Base-by-base conservation (phyloP, 2,113 vertebrate genomes). In the Callopanchax toddi region DNA sequence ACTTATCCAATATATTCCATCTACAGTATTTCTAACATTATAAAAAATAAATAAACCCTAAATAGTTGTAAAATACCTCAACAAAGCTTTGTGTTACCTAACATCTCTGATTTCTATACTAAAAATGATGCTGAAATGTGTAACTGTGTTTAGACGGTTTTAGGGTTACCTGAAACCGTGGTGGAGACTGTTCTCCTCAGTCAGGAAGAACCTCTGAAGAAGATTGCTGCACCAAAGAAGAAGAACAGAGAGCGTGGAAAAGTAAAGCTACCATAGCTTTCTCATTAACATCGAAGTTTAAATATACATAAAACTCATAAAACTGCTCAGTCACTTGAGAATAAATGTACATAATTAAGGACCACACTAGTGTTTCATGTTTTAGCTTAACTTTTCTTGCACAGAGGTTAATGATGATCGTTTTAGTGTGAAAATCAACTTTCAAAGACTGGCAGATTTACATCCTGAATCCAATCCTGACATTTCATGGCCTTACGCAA, bases 221-320 rank as follows among this genome's bases (percentile, higher is more conserved):
- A 89, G 75, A 82, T 21, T 37, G 66, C 82, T 17, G 89, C 78
- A 60, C 85, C 91, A 18, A 93, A 86, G 81, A 93, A 83, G 80
- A 92, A 89, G 76, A 86, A 89, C 71, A 83, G 74, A 61, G 90
- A 91, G 5, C 88, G 80, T 29, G 90, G 81, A 49, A 93, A 92
- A 92, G 91, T 93, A 87, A 78, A 32, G 59, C 60, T 29, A 22
- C 23, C 5, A 6, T 45, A 3, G 9, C 26, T 13, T n/a, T 5
- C 3, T 42, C 49, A 49, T 46, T 16, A 4, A 11, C 42, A 17
- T 57, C 11, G 16, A 15, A 16, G 2, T 71, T 36, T 58, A 40
- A 37, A 68, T 55, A 42, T n/a, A 9, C 34, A 71, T 54, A 0
- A 29, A 69, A 43, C 16, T 46, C 18, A 20, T 11, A 60, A 34